Evolutionary conservation across 1,140 invertebrate species (phyloP).

Genomic region (Euschistus heros): DNA sequence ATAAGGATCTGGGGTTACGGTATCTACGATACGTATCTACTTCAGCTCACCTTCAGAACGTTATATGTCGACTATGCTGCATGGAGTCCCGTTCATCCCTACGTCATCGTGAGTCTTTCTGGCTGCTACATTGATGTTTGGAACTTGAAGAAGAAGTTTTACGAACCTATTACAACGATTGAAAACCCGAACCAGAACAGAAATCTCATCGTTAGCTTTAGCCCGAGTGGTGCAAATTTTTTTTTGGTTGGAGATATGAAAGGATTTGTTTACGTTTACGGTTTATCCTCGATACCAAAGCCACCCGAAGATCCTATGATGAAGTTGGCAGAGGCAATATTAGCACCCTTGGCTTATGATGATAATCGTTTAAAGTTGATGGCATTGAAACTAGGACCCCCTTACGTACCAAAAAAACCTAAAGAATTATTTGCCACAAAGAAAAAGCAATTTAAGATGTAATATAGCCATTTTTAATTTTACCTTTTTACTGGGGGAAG

Average conservation of each 20-base stretch:
- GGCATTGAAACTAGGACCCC: background rate
- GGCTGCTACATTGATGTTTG: background rate
- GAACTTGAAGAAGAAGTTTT: background rate
- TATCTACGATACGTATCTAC: background rate
- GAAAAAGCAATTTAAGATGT: no score
- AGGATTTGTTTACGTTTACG: background rate
- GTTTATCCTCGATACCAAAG: background rate
- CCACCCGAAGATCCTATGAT: background rate
- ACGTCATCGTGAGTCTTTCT: background rate
- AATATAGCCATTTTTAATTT: no score
- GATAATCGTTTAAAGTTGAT: background rate
- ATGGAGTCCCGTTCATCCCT: background rate
- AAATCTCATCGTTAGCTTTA: background rate
- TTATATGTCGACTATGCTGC: background rate
- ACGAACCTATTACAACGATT: background rate
- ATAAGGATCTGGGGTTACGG: background rate
- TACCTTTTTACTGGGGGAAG: no score
- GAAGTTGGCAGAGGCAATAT: background rate
- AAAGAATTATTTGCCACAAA: no score
- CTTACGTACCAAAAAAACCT: no score
- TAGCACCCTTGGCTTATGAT: background rate
- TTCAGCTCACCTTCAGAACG: background rate
- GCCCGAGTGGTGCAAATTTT: background rate
- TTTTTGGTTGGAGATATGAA: background rate
- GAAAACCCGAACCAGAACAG: background rate